Base-by-base conservation (phyloP, 1,140 invertebrate genomes). In the Geopemphigus sp. region DNA sequence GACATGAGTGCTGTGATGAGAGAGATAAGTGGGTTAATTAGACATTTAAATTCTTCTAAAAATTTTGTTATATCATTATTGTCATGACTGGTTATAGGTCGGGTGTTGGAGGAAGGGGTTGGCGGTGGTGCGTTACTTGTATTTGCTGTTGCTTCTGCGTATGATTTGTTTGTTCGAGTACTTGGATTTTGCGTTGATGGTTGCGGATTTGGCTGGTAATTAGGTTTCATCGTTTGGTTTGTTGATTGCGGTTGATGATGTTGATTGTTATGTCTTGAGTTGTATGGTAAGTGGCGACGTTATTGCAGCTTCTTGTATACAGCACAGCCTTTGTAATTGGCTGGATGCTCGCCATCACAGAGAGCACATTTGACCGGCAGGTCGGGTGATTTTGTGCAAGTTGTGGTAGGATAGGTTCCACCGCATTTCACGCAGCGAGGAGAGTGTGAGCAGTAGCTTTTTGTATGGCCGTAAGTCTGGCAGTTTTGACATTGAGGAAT, bases 271-370 rank as follows among this genome's bases (percentile, higher is more conserved):
- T 57, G 26, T 61, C 26, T 61, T 61, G 26, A 61, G 26, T 15
- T 61, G 24, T 5, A 17, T 29, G 59, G 59, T 5, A 15, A 4
- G 59, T 24, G 59, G 59, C 59, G 59, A 5, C 26, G 14, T 61
- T 61, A 24, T 61, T 61, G 59, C 1, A 80, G 63, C 3, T 72
- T 22, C 29, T 81, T 81, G 19, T 59, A 81, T 56, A 72, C n/a
- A 12, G 8, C 8, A 8, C 32, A 39, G 3, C 32, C 32, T 39
- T 39, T 39, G 32, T 39, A 39, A 8, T 39, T 45, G 5, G 57
- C 81, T 39, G 17, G 59, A 47, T 68, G 15, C 57, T 10, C 8
- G 8, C 32, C 32, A 39, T 8, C 8, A 39, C 57, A 81, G 24
- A 61, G 39, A 64, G 29, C 17, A 39, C 26, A 64, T n/a, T 39